Evolutionary conservation across 1,140 invertebrate species (phyloP), one percentile per base, ranked within the genome.

Genomic region (Solen grandis): DNA sequence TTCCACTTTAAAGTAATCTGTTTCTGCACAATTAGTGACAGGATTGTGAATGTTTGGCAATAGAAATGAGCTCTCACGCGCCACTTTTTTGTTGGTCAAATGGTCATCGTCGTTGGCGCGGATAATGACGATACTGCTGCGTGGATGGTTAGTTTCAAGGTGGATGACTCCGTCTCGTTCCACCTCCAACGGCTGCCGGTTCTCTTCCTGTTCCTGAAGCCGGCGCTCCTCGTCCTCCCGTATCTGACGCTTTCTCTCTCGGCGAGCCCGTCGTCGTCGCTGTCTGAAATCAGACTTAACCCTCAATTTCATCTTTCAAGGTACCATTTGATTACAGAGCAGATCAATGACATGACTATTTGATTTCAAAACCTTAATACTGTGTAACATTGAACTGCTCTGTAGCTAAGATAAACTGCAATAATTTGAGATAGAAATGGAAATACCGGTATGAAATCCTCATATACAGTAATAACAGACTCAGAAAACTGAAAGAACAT

Each of bases 101-200:
- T 33, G 36, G 46, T 70, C 57, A 33, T 68, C 74, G 25, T 86
- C 83, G 55, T 78, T 80, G 19, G 85, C 81, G 38, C 74, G 81
- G 27, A 86, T 86, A 14, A 86, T 86, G 19, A 86, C 54, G 25
- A 86, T 86, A n/a, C 77, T 80, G 57, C 77, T 80, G 14, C 77
- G 66, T 29, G 77, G 77, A 55, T 80, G 77, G 19, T 63, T 36
- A 0, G 77, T 80, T 54, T 72, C 68, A 29, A 80, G 57, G 33
- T 80, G 77, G 33, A 80, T 80, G 1, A 80, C 52, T 13, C 77
- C 77, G 25, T 80, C 68, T 38, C 66, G 35, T 62, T 72, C 69
- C 5, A 13, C 52, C 22, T 80, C 55, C 31, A 27, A 36, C 4
- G 69, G 69, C 10, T 27, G 25, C 2, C 68, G 55, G 36, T 55